Evolutionary conservation across 2,888 invertebrate species (phyloP).

Genomic region (Drosophila tripunctata): DNA sequence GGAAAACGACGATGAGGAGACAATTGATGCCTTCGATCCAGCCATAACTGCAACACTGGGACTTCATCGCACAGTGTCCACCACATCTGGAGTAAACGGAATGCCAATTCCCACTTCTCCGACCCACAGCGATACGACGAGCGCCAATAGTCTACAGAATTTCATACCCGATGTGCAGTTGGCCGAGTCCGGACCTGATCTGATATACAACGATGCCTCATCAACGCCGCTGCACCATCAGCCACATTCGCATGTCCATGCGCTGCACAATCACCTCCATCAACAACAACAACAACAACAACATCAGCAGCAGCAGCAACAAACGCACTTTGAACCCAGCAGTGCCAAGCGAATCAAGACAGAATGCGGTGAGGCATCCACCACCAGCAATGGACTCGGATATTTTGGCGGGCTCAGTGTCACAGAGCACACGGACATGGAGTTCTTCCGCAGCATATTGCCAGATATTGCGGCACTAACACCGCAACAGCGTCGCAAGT

Average conservation of each 20-base stretch:
- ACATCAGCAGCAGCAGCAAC: constrained; percentile 34
- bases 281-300: constrained; percentile 37
- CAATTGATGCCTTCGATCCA: constrained; percentile 82
- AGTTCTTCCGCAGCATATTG: constrained; percentile 86
- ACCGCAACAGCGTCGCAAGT: constrained; percentile 85
- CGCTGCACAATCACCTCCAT: constrained; percentile 47
- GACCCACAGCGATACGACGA: constrained; percentile 80
- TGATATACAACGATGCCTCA: constrained; percentile 53
- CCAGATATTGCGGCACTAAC: constrained; percentile 85
- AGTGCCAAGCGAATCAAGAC: constrained; percentile 80
- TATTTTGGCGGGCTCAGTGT: constrained; percentile 57
- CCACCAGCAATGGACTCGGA: constrained; percentile 50
- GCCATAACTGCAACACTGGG: constrained; percentile 67
- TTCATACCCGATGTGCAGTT: constrained; percentile 81
- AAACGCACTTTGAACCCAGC: constrained; percentile 47
- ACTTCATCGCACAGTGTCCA: constrained; percentile 28
- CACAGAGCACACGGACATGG: constrained; percentile 81
- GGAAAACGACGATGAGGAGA: constrained; percentile 83
- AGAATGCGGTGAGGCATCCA: constrained; percentile 77
- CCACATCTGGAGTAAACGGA: constrained; percentile 22
- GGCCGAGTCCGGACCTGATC: constrained; percentile 68
- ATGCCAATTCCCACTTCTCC: constrained; percentile 57
- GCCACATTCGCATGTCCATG: constrained; percentile 47
- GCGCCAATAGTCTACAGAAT: constrained; percentile 82
- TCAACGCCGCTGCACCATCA: constrained; percentile 57